Percentiles rank a stretch among this genome's conserved stretches.
Conservation (phyloP, 2,888 invertebrate genomes). For the Oligia strigilis region DNA sequence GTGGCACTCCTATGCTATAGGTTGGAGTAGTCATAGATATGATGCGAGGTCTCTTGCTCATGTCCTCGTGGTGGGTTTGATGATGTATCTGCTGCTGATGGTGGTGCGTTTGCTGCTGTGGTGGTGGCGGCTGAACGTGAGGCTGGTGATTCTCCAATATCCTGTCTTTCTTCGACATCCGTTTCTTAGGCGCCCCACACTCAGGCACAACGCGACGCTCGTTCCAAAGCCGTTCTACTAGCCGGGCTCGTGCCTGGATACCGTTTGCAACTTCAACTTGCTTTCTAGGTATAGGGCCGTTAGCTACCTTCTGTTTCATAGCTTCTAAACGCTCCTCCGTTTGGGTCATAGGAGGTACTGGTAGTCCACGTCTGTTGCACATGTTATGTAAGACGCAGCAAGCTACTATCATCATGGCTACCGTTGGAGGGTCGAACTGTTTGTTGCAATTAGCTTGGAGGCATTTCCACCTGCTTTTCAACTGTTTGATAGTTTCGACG, state of each 20-base stretch:
- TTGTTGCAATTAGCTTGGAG: slow-evolving; percentile 85
- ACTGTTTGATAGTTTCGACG: slow-evolving; percentile 82
- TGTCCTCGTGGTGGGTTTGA: slow-evolving; percentile 77
- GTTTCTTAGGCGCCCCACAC: slow-evolving; percentile 77
- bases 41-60: slow-evolving; percentile 81
- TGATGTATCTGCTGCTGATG: slow-evolving; percentile 60
- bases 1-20: slow-evolving; percentile 79
- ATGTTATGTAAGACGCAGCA: slow-evolving; percentile 85
- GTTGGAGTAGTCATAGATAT: slow-evolving; percentile 78
- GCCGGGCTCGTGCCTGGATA: slow-evolving; percentile 71
- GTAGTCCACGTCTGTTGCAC: slow-evolving; percentile 77
- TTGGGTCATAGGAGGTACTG: slow-evolving; percentile 79
- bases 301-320: slow-evolving; percentile 87
- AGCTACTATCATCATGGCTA: slow-evolving; percentile 82
- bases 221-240: slow-evolving; percentile 82
- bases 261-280: slow-evolving; percentile 78
- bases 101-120: slow-evolving; percentile 33
- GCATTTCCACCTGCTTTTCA: slow-evolving; percentile 87
- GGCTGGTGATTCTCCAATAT: slow-evolving; percentile 71
- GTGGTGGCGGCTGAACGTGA: slow-evolving; percentile 48
- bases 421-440: slow-evolving; percentile 82
- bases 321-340: slow-evolving; percentile 84
- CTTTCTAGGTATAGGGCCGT: slow-evolving; percentile 82
- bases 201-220: slow-evolving; percentile 80
- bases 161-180: slow-evolving; percentile 81